A percentile compares a stretch with the other conserved stretches of the same genome.
Evolutionary conservation across 2,113 vertebrate genomes (phyloP).

Genomic region (Sterrhoptilus dennistouni): DNA sequence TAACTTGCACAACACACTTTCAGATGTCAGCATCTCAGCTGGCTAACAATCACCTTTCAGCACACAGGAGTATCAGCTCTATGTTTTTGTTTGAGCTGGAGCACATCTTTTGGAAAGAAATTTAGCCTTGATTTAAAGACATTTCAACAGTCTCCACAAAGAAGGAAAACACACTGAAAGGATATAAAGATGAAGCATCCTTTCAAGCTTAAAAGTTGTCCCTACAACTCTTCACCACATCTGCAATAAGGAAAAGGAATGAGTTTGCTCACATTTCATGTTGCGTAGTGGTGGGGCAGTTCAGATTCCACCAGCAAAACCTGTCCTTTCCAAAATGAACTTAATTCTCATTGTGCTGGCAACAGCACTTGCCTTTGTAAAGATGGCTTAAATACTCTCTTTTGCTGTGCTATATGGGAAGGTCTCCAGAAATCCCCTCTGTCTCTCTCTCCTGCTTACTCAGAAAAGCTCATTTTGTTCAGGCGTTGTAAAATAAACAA

Average conservation of each 20-base stretch:
- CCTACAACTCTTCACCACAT: neutral
- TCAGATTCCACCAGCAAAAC: neutral
- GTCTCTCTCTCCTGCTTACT: neutral
- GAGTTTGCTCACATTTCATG: neutral
- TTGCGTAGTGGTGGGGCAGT: neutral
- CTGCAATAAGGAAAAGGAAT: neutral
- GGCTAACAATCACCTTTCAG: neutral
- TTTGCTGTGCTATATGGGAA: neutral
- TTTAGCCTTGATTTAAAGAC: neutral
- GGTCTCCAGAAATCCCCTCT: neutral
- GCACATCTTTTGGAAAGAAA: neutral
- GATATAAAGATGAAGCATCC: neutral
- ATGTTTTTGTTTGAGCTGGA: neutral
- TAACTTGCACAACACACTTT: neutral
- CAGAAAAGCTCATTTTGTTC: neutral
- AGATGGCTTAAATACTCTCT: neutral
- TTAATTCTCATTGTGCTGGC: neutral
- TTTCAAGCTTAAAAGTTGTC: neutral
- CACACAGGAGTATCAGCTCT: neutral
- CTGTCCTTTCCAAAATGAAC: neutral
- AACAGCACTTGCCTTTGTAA: neutral
- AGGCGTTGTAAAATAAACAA: neutral
- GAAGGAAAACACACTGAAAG: neutral
- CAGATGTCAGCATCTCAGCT: neutral
- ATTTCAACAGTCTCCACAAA: neutral